Base-by-base conservation (phyloP, 2,888 invertebrate genomes). In the Sympetrum striolatum region DNA sequence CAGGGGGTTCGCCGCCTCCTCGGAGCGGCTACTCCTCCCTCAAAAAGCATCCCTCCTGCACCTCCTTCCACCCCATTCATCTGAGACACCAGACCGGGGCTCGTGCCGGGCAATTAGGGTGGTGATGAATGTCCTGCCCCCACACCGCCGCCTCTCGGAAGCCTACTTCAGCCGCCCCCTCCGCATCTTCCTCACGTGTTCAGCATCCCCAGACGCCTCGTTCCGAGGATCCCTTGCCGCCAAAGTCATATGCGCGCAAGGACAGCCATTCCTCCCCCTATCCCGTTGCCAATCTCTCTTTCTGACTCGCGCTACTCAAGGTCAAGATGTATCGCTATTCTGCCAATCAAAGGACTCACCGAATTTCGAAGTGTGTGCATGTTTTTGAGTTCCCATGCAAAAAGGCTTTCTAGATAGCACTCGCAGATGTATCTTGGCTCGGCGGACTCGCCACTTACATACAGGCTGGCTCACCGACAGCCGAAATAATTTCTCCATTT, bases 51-150 rank as follows among this genome's bases (percentile, higher is more conserved):
- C 81, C 81, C 80, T 80, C 80, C 82, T 35, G 53, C 58, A 15
- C 31, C 82, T 35, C 86, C 35, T 12, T n/a, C 25, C 35, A n/a
- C 60, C 86, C 86, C 60, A 60, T 86, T 86, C 86, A 86, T 86
- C 86, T 86, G 86, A 86, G 86, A 86, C 86, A 86, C 86, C 82
- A 82, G 82, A 58, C 82, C 86, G 86, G 86, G 86, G 86, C 86
- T 86, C 86, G 86, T 86, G 86, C 86, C 86, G 86, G 86, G 86
- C 86, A 86, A 86, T 86, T 86, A 86, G 86, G 86, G 86, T 60
- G 86, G 86, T 86, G 86, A 86, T 86, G 86, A 86, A 86, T 86
- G 86, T 86, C 86, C 86, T 86, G n/a, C 31, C 64, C 86, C 53
- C 82, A 82, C 53, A 82, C 82, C 58, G 37, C 82, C 12, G 6